These are phyloP conservation scores for Astropecten irregularis DNA, from an alignment of 53 echinoderm and acorn worm genomes.

Conservation along the genomic window DNA sequence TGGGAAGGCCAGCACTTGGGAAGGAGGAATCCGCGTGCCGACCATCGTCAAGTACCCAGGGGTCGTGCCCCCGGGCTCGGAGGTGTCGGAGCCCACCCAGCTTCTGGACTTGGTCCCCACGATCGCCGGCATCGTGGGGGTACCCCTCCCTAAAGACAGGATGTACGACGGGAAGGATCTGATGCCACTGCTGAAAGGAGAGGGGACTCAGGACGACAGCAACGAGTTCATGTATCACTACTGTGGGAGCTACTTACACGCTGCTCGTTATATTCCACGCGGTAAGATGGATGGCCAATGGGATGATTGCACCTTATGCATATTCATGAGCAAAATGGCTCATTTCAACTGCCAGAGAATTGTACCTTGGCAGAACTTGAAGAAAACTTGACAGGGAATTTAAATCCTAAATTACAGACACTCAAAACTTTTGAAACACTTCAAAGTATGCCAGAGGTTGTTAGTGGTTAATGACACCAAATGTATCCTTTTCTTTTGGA, in stretches of 20 bases:
- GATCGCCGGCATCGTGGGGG: slow-evolving; percentile 70
- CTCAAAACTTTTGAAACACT: too few species aligned
- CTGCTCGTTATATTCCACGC: slow-evolving; percentile 76
- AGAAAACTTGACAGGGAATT: too few species aligned
- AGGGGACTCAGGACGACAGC: slow-evolving; percentile 47
- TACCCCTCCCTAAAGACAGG: slow-evolving; percentile 59
- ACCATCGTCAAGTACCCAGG: slow-evolving; percentile 84
- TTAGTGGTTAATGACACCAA: too few species aligned
- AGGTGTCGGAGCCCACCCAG: slow-evolving; percentile 82
- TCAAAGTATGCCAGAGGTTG: too few species aligned
- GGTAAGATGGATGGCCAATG: too few species aligned
- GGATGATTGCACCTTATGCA: too few species aligned
- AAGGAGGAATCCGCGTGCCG: slow-evolving; percentile 95
- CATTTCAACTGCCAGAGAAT: too few species aligned
- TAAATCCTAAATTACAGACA: too few species aligned
- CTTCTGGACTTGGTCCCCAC: slow-evolving; percentile 83
- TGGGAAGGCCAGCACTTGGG: slow-evolving; percentile 90
- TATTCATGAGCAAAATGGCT: too few species aligned
- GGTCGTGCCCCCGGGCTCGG: slow-evolving; percentile 64
- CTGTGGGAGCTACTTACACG: slow-evolving; percentile 89
- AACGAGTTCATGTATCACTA: slow-evolving; percentile 94
- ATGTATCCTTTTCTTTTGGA: too few species aligned
- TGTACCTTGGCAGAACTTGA: too few species aligned
- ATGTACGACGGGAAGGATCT: slow-evolving; percentile 87
- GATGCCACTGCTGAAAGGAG: slow-evolving; percentile 71